Evolutionary conservation across 2,113 vertebrate genomes (phyloP), one percentile per base, ranked within the genome.

Genomic region (Paramisgurnus dabryanus): DNA sequence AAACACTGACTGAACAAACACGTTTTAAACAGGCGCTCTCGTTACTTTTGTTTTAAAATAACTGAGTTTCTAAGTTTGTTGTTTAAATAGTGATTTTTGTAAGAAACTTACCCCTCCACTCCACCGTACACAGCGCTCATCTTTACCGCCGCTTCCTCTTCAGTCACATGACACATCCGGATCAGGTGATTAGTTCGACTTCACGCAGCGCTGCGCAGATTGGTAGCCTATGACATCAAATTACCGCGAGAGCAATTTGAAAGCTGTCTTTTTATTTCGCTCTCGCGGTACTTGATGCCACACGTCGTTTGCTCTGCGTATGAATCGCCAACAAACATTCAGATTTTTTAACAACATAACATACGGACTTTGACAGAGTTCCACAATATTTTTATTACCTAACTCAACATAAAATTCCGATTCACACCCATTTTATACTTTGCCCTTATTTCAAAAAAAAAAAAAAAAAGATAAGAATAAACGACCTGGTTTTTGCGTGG

Each of bases 111-210:
- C 87, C 87, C 87, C 72, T 89, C 87, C 39, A 89, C 87, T 57
- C 87, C 87, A 12, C 87, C 87, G 74, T 85, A 86, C 47, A 89
- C 72, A 0, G 53, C 84, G 17, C 75, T 64, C 87, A 89, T 89
- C 39, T 76, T 60, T 57, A 0, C 70, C 15, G 1, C 71, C 15
- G 40, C 72, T 86, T 87, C 81, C 85, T 61, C 57, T 22, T 77
- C 76, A n/a, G 58, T 79, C 86, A 85, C 71, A 82, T 88, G 87
- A 86, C 68, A 27, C 40, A 4, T 3, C n/a, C 6, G 3, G 45
- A 8, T 76, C 15, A 58, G 12, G 45, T 77, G 58, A 7, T 71
- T 50, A 61, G 13, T 57, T 3, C 4, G 49, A 2, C 27, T 34
- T 34, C 27, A 34, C 3, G 27, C 27, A 34, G 27, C 27, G 27